phyloP scores from a whole-genome alignment of 2,113 vertebrate species.

The Caranx ignobilis region DNA sequence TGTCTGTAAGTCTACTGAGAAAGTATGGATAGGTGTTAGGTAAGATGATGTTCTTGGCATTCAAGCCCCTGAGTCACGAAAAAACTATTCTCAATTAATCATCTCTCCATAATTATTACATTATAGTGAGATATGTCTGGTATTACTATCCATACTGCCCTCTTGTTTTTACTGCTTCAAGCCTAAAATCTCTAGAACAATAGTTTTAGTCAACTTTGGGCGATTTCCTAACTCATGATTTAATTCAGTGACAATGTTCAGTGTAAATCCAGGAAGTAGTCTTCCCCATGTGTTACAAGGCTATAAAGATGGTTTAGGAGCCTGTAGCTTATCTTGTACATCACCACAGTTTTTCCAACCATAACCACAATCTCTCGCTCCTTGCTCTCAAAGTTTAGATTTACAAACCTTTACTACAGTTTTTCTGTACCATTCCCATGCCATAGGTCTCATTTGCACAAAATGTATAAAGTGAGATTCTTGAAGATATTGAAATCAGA shows the following conservation, averaged over 20 bases:
- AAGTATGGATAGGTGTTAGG: not conserved
- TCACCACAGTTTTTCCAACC: not conserved
- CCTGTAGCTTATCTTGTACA: too few species aligned
- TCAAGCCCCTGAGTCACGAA: not conserved
- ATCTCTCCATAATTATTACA: not conserved
- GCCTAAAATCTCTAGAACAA: not conserved
- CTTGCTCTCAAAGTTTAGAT: not conserved
- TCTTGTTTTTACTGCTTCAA: not conserved
- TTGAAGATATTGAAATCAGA: too few species aligned
- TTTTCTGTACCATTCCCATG: not conserved
- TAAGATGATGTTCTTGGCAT: not conserved
- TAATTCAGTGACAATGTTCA: not conserved
- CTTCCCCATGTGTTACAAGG: not conserved
- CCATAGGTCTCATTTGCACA: not conserved
- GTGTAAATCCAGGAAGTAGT: not conserved
- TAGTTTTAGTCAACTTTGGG: not conserved
- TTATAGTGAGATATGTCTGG: not conserved
- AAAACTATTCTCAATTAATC: not conserved
- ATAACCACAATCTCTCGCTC: not conserved
- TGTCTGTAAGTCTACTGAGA: conserved; percentile 9
- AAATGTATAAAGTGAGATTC: not conserved
- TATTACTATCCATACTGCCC: not conserved
- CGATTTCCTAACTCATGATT: not conserved
- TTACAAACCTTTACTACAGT: not conserved
- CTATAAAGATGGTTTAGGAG: not conserved